A percentile compares a stretch with the other conserved stretches of the same genome.
Evolutionary conservation across 2,797 vertebrate species (phyloP).

Genomic region (Thamnophis elegans): DNA sequence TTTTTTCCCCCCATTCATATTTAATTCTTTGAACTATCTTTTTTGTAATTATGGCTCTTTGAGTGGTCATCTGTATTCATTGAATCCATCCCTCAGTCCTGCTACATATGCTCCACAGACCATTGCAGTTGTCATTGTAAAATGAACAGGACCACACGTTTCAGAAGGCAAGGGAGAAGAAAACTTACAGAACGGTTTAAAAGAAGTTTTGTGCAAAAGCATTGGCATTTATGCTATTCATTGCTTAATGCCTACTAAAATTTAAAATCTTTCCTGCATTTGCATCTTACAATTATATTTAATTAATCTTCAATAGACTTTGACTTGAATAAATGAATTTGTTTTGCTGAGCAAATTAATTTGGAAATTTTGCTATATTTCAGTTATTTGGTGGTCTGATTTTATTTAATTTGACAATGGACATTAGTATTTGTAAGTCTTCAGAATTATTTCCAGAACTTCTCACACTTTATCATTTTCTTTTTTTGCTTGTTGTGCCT

Average conservation of each 20-base stretch:
- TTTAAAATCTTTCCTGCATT: background rate
- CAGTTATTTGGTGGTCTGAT: background rate
- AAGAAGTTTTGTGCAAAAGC: background rate
- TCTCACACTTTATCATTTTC: background rate
- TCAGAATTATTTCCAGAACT: slow-evolving; percentile 11
- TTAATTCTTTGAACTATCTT: background rate
- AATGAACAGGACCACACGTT: background rate
- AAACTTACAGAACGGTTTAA: background rate
- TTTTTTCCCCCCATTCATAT: background rate
- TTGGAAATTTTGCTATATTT: background rate
- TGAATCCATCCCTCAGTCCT: background rate
- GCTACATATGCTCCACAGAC: background rate
- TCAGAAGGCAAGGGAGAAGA: background rate
- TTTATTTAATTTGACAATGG: background rate
- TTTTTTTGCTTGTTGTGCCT: background rate
- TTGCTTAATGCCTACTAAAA: background rate
- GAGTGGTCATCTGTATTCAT: background rate
- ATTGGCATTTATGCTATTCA: background rate
- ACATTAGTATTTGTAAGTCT: background rate
- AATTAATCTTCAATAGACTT: background rate
- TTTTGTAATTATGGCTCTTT: background rate
- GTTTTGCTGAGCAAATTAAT: background rate
- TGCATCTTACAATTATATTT: background rate
- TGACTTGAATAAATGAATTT: background rate
- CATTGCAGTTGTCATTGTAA: background rate